Evolutionary conservation across 2,888 invertebrate species (phyloP).

Genomic region (Chirona hameri): DNA sequence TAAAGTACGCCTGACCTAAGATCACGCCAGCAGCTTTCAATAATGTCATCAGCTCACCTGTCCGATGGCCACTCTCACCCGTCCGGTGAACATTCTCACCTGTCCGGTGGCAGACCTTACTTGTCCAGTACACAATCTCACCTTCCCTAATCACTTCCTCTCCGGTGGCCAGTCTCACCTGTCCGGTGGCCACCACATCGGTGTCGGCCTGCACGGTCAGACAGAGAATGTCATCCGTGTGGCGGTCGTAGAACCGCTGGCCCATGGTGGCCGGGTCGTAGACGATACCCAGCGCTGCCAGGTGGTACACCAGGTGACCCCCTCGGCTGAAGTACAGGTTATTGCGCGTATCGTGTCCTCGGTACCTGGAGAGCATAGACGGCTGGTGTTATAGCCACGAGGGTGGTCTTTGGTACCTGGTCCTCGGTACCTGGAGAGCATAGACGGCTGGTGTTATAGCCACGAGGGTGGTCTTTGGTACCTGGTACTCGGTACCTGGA

Average conservation of each 20-base stretch:
- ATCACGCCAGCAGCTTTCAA: no score
- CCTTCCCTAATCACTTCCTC: no score
- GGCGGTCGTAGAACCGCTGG: slow-evolving; percentile 49
- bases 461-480: no score
- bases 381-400: no score
- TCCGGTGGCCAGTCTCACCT: slow-evolving; percentile 43
- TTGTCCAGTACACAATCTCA: no score
- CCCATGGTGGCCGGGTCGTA: slow-evolving; percentile 45
- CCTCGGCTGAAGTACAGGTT: slow-evolving; percentile 48
- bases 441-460: no score
- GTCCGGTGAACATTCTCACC: no score
- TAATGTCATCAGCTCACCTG: no score
- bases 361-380: slow-evolving; percentile 45
- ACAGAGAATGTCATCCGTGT: slow-evolving; percentile 51
- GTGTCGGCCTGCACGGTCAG: slow-evolving; percentile 49
- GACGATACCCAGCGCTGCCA: slow-evolving; percentile 50
- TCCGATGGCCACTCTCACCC: no score
- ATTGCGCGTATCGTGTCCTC: slow-evolving; percentile 51
- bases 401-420: no score
- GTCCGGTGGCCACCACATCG: slow-evolving; percentile 50
- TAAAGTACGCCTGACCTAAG: no score
- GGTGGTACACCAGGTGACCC: slow-evolving; percentile 49
- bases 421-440: slow-evolving; percentile 41
- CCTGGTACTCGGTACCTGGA: slow-evolving; percentile 41
- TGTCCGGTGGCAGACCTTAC: no score